Percentiles rank a stretch among this genome's conserved stretches.
These are phyloP conservation scores for Pelecanus crispus DNA, from an alignment of 2,113 vertebrate genomes.

Conservation along the genomic window DNA sequence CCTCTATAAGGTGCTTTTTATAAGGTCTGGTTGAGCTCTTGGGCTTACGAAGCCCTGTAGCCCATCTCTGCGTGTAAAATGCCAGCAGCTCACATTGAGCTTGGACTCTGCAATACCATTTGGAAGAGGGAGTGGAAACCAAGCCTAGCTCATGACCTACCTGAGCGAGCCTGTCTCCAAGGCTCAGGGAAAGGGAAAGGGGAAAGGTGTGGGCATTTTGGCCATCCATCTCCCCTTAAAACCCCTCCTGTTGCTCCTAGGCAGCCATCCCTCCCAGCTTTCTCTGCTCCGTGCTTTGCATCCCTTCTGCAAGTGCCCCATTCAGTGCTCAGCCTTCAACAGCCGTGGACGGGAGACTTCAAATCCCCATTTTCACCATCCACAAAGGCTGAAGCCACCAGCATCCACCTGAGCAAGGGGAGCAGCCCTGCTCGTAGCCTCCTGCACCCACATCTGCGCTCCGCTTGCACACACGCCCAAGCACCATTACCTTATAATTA, in stretches of 20 bases:
- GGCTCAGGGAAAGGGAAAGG: background rate
- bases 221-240: background rate
- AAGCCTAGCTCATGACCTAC: background rate
- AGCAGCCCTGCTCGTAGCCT: background rate
- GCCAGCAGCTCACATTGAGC: background rate
- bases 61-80: background rate
- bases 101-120: background rate
- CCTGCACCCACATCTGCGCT: background rate
- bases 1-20: background rate
- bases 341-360: fast-evolving
- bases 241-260: background rate
- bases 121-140: background rate
- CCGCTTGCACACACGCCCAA: background rate
- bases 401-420: background rate
- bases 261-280: background rate
- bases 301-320: fast-evolving
- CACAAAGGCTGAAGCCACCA: background rate
- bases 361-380: background rate
- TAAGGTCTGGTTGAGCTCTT: background rate
- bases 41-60: background rate
- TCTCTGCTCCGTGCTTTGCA: background rate
- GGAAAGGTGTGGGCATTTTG: background rate
- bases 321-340: background rate
- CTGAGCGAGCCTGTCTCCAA: background rate
- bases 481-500: conserved; percentile 22